Evolutionary conservation across 2,797 vertebrate species (phyloP), one percentile per base, ranked within the genome.

Genomic region (Cercopithecus diana): DNA sequence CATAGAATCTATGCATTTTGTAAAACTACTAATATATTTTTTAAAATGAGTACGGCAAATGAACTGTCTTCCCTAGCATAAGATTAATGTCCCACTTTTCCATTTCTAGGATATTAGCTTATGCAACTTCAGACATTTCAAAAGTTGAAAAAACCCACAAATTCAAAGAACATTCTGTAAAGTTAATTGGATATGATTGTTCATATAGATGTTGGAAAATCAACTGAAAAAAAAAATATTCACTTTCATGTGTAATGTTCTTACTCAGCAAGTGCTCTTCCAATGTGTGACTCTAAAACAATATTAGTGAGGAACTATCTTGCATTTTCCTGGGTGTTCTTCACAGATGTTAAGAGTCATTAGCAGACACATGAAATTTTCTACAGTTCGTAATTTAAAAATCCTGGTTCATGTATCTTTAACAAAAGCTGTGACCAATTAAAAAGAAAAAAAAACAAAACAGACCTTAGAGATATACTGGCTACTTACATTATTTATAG

Each of bases 91-190:
- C 55, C 96, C 85, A 22, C 72, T 88, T 96, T 95, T 84, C 45
- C n/a, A 72, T 75, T 97, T 95, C 80, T 93, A 48, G 45, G 14
- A 5, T 84, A 67, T 88, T 93, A 70, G 24, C 22, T 75, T 83
- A 73, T 88, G 90, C 64, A 90, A 75, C 39, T 95, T 76, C 48
- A 94, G 33, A 90, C 11, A 48, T 96, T 90, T 98, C 81, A 90
- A 92, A 97, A 79, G n/a, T 73, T 70, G 41, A 88, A 93, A 83
- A 86, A 50, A 57, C 33, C 39, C 26, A 50, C 43, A 83, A 10
- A 75, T 90, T 85, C 52, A 67, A 58, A 86, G 22, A 30, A 4
- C 24, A 93, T 93, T 80, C 22, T 90, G 5, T 89, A 89, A 61
- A n/a, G 39, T 92, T 94, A 92, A 93, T 93, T 84, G 87, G 57